Evolutionary conservation across 2,797 vertebrate species (phyloP).

Genomic region (Oreochromis mossambicus): DNA sequence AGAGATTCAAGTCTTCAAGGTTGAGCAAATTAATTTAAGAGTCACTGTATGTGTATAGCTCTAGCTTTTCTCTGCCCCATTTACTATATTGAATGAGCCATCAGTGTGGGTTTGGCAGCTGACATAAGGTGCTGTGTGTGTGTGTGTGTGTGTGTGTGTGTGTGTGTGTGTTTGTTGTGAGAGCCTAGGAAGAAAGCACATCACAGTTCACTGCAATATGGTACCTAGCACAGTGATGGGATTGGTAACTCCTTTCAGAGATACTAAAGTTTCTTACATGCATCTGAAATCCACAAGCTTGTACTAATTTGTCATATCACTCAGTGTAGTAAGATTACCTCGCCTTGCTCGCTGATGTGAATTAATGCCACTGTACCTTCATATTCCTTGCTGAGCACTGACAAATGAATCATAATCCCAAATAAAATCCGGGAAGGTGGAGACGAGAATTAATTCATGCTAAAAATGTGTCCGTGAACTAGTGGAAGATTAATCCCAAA

Average conservation of each 20-base stretch:
- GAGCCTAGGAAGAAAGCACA: neutral
- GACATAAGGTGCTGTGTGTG: neutral
- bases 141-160: neutral
- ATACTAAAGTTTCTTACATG: neutral
- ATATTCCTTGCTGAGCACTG: slow-evolving; percentile 29
- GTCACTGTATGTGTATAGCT: slow-evolving; percentile 24
- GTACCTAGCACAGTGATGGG: neutral
- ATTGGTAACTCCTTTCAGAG: neutral
- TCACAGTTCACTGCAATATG: neutral
- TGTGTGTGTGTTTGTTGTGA: neutral
- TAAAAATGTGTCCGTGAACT: neutral
- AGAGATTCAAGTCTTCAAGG: slow-evolving; percentile 32
- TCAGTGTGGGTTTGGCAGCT: slow-evolving; percentile 39
- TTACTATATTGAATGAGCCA: slow-evolving; percentile 44
- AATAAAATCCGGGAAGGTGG: slow-evolving; percentile 27
- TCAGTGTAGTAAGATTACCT: neutral
- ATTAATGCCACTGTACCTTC: slow-evolving; percentile 6
- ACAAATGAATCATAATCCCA: slow-evolving; percentile 55
- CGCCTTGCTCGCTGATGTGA: neutral
- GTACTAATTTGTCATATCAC: slow-evolving; percentile 23
- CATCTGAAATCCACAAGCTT: slow-evolving; percentile 6
- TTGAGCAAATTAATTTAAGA: slow-evolving; percentile 56
- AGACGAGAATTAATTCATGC: slow-evolving; percentile 19
- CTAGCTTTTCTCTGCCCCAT: slow-evolving; percentile 51
- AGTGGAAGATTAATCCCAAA: slow-evolving; percentile 36